Evolutionary conservation across 2,888 invertebrate species (phyloP).

Genomic region (Celastrina argiolus): DNA sequence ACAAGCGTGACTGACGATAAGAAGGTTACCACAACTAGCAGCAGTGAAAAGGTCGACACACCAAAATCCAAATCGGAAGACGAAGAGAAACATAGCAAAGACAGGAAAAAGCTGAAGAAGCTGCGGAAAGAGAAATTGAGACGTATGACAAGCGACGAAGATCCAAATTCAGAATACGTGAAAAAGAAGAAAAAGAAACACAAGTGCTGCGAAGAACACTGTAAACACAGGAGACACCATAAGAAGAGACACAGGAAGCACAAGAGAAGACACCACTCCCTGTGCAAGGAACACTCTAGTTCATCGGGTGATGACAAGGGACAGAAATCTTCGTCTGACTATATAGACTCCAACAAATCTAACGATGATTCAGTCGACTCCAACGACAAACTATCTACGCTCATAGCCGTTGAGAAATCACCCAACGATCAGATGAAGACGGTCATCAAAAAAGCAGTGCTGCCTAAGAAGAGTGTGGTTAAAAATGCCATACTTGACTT

Average conservation of each 20-base stretch:
- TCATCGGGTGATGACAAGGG: constrained; percentile 73
- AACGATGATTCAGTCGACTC: constrained; percentile 68
- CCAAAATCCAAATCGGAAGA: constrained; percentile 41
- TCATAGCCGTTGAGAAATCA: constrained; percentile 61
- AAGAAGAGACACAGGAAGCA: constrained; percentile 89
- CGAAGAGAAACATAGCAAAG: constrained; percentile 70
- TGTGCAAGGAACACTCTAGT: constrained; percentile 68
- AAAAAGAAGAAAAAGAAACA: constrained; percentile 84
- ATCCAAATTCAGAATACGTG: constrained; percentile 64
- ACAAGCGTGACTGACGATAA: constrained; percentile 79
- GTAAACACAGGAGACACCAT: constrained; percentile 85
- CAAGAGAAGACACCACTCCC: constrained; percentile 83
- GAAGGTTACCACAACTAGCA: constrained; percentile 44
- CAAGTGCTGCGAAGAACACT: constrained; percentile 82
- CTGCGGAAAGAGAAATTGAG: constrained; percentile 81
- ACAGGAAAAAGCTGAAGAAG: constrained; percentile 83
- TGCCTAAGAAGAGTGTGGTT: constrained; percentile 59
- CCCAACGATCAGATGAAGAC: constrained; percentile 67
- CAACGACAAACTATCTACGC: constrained; percentile 55
- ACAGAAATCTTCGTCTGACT: constrained; percentile 61
- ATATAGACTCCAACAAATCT: constrained; percentile 63
- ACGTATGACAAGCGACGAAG: constrained; percentile 62
- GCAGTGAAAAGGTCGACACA: constrained; percentile 44
- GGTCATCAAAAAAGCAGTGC: constrained; percentile 63
- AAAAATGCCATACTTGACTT: constrained; percentile 65